Evolutionary conservation across 2,888 invertebrate species (phyloP).

Genomic region (Nephrotoma flavescens): DNA sequence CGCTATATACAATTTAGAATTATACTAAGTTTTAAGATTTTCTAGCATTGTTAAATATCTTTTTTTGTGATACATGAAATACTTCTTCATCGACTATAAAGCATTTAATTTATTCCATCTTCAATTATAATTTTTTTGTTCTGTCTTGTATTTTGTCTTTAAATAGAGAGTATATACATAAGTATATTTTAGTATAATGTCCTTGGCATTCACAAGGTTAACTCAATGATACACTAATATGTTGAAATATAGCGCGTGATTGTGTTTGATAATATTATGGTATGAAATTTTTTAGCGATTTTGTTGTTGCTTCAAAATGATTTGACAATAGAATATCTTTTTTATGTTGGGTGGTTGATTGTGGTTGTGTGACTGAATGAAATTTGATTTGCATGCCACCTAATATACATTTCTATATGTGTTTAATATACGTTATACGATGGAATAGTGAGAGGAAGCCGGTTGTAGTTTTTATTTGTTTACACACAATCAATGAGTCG

Average conservation of each 20-base stretch:
- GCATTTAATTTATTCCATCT: neutral
- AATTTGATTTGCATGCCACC: neutral
- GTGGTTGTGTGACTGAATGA: neutral
- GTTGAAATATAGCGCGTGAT: neutral
- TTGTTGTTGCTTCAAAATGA: neutral
- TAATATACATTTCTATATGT: neutral
- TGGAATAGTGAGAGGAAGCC: neutral
- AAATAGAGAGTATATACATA: neutral
- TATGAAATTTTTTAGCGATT: neutral
- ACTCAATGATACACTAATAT: conserved; percentile 7
- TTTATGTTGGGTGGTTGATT: neutral
- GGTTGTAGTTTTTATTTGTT: neutral
- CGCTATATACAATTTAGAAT: neutral
- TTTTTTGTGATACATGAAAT: neutral
- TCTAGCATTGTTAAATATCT: neutral
- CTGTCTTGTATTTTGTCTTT: neutral
- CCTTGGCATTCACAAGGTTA: conserved; percentile 12
- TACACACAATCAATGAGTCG: neutral
- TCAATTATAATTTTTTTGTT: neutral
- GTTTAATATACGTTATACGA: neutral
- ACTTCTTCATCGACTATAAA: neutral
- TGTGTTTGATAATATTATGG: neutral
- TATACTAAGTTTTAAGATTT: neutral
- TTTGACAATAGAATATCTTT: neutral
- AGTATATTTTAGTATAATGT: conserved; percentile 4